Percentiles rank a stretch among this genome's conserved stretches.
Evolutionary conservation across 2,113 vertebrate species (phyloP).

Genomic region (Hypocryptadius cinnamomeus): DNA sequence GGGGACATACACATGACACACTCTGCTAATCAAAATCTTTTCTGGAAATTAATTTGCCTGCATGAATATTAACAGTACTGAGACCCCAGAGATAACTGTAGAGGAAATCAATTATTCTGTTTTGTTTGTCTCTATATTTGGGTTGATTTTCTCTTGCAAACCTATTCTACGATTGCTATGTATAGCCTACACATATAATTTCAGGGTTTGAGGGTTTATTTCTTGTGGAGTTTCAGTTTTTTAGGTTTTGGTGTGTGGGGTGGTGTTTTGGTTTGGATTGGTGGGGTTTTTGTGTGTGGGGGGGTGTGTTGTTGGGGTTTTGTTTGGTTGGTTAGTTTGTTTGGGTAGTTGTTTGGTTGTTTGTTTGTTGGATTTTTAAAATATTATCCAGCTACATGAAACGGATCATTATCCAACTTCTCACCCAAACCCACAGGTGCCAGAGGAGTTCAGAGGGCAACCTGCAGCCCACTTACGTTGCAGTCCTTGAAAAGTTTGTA

Average conservation of each 20-base stretch:
- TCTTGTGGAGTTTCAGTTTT: rapidly evolving
- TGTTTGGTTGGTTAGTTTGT: neutral
- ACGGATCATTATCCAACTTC: neutral
- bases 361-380: neutral
- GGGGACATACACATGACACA: rapidly evolving
- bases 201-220: neutral
- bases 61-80: neutral
- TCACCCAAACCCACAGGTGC: neutral
- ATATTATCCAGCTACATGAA: neutral
- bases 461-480: neutral
- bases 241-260: neutral
- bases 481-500: neutral
- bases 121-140: neutral
- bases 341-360: neutral
- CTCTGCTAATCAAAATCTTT: neutral
- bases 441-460: neutral
- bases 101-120: neutral
- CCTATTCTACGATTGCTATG: neutral
- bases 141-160: neutral
- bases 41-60: neutral
- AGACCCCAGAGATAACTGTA: neutral
- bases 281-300: too few relatives aligned
- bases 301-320: neutral
- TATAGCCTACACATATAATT: neutral
- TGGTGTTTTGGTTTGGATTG: neutral